Conservation (phyloP, 2,888 invertebrate genomes). For the Epicampocera succincta region DNA sequence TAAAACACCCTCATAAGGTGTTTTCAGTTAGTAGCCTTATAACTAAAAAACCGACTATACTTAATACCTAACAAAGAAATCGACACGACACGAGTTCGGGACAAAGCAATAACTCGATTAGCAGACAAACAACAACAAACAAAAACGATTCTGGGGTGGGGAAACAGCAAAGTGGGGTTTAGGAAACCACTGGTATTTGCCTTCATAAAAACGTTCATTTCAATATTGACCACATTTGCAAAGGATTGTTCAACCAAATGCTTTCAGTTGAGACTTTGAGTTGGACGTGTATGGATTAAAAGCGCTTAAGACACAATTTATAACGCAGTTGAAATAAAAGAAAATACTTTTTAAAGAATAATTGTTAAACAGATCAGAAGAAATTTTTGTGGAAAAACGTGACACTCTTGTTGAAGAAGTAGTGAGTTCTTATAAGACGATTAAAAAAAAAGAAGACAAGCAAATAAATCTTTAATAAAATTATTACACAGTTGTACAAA, state of each 20-base stretch:
- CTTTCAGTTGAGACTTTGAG: conserved; percentile 59
- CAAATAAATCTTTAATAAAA: no score
- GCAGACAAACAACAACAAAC: conserved; percentile 7
- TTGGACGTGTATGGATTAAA: conserved; percentile 57
- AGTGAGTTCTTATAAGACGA: no score
- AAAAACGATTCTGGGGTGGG: conserved; percentile 17
- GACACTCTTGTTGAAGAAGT: no score
- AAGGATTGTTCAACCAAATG: conserved; percentile 44
- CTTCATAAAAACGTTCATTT: conserved; percentile 46
- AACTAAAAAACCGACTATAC: conserved; percentile 6
- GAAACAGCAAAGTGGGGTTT: neutral
- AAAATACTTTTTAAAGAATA: no score
- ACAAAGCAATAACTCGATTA: conserved; percentile 50
- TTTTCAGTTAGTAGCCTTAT: neutral
- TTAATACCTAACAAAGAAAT: neutral
- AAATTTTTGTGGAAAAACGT: no score
- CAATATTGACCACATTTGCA: conserved; percentile 67
- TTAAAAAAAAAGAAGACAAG: no score
- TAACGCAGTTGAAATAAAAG: no score
- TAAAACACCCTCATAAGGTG: no score
- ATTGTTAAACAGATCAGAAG: no score
- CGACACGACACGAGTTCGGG: conserved; percentile 17
- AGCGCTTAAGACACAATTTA: conserved; percentile 25
- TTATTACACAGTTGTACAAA: no score
- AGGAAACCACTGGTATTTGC: conserved; percentile 11